Evolutionary conservation across 2,888 invertebrate genomes (phyloP).

Genomic region (Pristionchus arcanus): DNA sequence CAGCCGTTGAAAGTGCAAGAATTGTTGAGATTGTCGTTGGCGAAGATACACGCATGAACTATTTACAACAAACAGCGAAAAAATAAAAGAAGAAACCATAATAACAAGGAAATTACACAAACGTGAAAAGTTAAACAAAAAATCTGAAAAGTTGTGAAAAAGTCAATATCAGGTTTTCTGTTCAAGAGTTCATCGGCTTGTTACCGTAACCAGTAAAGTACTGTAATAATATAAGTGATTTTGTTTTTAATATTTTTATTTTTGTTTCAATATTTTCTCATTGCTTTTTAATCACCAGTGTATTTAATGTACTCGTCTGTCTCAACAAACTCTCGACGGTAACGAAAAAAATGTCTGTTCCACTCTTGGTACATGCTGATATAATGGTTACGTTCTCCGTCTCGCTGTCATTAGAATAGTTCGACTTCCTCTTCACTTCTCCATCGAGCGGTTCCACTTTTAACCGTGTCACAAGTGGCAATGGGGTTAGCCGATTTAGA

Average conservation of each 20-base stretch:
- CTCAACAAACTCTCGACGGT: not conserved
- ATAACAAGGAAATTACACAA: not conserved
- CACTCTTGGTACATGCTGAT: not conserved
- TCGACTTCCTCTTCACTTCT: constrained; percentile 42
- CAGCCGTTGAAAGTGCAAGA: too few relatives aligned
- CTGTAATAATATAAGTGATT: too few relatives aligned
- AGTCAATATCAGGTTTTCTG: not conserved
- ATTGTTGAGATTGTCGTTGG: too few relatives aligned
- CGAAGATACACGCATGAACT: too few relatives aligned
- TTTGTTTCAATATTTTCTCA: not conserved
- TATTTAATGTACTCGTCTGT: too few relatives aligned
- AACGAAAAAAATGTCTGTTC: not conserved
- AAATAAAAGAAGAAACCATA: not conserved
- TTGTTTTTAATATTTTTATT: not conserved
- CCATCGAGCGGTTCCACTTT: constrained; percentile 36
- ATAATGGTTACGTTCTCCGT: not conserved
- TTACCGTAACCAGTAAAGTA: not conserved
- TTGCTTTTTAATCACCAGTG: not conserved
- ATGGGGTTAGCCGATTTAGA: constrained; percentile 43
- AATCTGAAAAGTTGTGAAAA: not conserved
- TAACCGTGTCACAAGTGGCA: constrained; percentile 10
- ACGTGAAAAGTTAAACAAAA: not conserved
- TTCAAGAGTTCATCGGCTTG: not conserved
- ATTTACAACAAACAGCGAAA: not conserved
- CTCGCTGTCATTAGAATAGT: not conserved